Conservation (phyloP, 2,888 invertebrate species). For the Epistrophe grossulariae region DNA sequence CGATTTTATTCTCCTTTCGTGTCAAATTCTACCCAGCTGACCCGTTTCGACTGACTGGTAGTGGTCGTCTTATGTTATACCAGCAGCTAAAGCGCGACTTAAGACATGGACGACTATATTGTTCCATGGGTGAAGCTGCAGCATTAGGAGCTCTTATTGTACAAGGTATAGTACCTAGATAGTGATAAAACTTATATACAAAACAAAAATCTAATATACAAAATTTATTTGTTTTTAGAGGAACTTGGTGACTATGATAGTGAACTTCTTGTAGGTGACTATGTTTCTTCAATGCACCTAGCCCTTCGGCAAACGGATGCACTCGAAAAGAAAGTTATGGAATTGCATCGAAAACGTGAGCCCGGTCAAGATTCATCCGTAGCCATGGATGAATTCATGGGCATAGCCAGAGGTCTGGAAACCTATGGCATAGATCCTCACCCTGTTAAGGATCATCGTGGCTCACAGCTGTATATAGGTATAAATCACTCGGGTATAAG, state of each 20-base stretch:
- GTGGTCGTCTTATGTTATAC: constrained; percentile 97
- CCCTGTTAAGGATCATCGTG: constrained; percentile 98
- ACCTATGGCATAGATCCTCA: constrained; percentile 99
- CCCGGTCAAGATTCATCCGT: constrained; percentile 94
- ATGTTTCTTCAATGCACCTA: constrained; percentile 95
- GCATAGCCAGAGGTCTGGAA: constrained; percentile 95
- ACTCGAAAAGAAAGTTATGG: constrained; percentile 96
- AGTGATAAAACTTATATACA: not conserved
- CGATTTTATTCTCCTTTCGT: constrained; percentile 96
- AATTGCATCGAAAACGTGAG: constrained; percentile 94
- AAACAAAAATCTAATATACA: not conserved
- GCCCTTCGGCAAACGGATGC: constrained; percentile 95
- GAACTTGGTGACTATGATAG: constrained; percentile 98
- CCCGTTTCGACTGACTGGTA: constrained; percentile 95
- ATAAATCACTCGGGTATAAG: constrained; percentile 98
- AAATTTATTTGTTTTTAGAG: constrained; percentile 86
- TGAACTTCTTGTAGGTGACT: constrained; percentile 93
- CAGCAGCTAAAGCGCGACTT: constrained; percentile 98
- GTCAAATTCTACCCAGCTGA: constrained; percentile 99
- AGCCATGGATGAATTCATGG: constrained; percentile 95
- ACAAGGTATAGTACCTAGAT: constrained; percentile 88
- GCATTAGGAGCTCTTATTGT: constrained; percentile 95
- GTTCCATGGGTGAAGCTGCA: constrained; percentile 94
- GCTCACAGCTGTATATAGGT: constrained; percentile 95
- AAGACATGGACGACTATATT: constrained; percentile 96